phyloP scores from a whole-genome alignment of 2,797 vertebrate genomes.

The Sebastes oblongus region DNA sequence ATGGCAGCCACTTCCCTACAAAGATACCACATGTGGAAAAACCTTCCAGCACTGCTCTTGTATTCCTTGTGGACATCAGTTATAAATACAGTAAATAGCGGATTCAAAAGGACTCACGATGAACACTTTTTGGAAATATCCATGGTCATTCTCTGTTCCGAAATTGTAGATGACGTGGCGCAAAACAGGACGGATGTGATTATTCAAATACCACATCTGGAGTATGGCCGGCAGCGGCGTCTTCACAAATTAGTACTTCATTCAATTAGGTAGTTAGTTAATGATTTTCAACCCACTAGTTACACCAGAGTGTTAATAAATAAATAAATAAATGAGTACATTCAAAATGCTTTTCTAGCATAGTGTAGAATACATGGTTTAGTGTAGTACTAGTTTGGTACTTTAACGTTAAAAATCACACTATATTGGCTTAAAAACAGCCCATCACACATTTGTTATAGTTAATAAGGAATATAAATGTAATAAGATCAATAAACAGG shows the following conservation, averaged over 20 bases:
- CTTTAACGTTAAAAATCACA: neutral
- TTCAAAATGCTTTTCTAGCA: neutral
- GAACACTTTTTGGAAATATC: neutral
- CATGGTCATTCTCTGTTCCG: neutral
- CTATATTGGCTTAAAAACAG: neutral
- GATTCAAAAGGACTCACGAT: neutral
- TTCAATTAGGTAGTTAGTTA: slow-evolving; percentile 22
- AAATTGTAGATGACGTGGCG: neutral
- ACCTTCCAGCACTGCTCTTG: neutral
- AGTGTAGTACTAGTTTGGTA: neutral
- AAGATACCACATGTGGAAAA: neutral
- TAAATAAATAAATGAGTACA: slow-evolving; percentile 21
- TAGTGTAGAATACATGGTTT: neutral
- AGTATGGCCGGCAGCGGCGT: neutral
- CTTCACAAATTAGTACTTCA: slow-evolving; percentile 38
- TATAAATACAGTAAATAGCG: neutral
- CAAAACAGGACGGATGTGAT: neutral
- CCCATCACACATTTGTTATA: neutral
- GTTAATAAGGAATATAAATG: slow-evolving; percentile 7
- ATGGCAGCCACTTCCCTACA: neutral
- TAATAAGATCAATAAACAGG: neutral
- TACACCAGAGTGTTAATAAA: neutral
- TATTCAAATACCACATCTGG: neutral
- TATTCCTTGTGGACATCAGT: neutral
- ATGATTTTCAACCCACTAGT: neutral